These are phyloP conservation scores for Cottus gobio DNA, from an alignment of 2,113 vertebrate species.

Conservation along the genomic window DNA sequence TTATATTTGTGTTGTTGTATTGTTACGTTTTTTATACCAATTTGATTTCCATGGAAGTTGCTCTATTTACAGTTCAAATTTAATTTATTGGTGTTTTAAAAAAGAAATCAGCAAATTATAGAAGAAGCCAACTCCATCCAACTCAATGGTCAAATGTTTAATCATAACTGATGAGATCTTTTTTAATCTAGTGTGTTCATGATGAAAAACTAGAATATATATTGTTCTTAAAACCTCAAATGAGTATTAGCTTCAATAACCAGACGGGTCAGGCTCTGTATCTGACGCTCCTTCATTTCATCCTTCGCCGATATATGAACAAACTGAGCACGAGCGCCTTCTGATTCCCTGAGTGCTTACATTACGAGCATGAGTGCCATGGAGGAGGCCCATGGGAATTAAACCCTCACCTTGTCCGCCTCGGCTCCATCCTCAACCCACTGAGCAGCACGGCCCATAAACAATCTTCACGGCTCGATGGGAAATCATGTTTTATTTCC, in stretches of 20 bases:
- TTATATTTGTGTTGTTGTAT: background rate
- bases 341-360: conserved; percentile 14
- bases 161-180: background rate
- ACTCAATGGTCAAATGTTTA: background rate
- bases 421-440: background rate
- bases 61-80: background rate
- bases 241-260: background rate
- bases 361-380: conserved; percentile 19
- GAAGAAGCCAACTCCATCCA: background rate
- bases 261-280: background rate
- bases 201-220: background rate
- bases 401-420: background rate
- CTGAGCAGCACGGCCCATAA: conserved; percentile 29
- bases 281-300: background rate
- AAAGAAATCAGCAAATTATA: too few relatives aligned
- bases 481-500: conserved; percentile 31
- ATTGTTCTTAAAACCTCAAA: background rate
- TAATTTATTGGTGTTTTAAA: background rate
- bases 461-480: conserved; percentile 26
- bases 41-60: background rate
- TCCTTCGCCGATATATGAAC: background rate
- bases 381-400: background rate
- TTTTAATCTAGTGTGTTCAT: background rate
- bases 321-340: conserved; percentile 10
- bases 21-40: background rate